A percentile compares a stretch with the other conserved stretches of the same genome.
Evolutionary conservation across 2,888 invertebrate species (phyloP).

Genomic region (Pyralis farinalis): DNA sequence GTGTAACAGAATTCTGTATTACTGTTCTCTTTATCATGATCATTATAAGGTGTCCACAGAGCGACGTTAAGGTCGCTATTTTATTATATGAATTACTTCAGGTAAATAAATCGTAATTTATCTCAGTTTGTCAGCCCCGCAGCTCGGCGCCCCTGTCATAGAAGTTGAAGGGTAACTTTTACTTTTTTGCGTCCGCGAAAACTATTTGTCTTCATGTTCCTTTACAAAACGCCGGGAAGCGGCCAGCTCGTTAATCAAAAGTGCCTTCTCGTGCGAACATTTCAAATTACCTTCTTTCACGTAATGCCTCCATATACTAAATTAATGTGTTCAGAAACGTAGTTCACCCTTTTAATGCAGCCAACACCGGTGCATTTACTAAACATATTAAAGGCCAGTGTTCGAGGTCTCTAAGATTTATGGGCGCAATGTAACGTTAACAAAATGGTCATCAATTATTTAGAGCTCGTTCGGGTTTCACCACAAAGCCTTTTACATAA

Average conservation of each 20-base stretch:
- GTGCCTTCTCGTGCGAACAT: conserved; percentile 6
- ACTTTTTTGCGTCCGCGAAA: conserved; percentile 16
- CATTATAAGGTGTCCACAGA: background rate
- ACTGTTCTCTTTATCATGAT: background rate
- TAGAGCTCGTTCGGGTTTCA: conserved; percentile 9
- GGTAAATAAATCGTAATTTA: conserved; percentile 12
- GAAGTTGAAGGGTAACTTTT: conserved; percentile 11
- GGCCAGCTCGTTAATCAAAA: conserved; percentile 28
- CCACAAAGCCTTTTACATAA: conserved; percentile 21
- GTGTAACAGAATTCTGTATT: too few species aligned
- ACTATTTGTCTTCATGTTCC: conserved; percentile 33
- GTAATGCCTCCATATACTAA: background rate
- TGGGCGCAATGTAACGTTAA: conserved; percentile 3
- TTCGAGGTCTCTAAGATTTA: conserved; percentile 4
- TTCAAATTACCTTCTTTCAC: conserved; percentile 2
- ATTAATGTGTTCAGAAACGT: conserved; percentile 3
- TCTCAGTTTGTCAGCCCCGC: conserved; percentile 16
- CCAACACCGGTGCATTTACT: conserved; percentile 1
- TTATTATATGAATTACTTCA: conserved; percentile 5
- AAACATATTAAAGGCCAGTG: conserved; percentile 3
- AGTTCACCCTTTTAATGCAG: background rate
- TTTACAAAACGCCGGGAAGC: conserved; percentile 24
- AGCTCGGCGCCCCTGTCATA: conserved; percentile 11
- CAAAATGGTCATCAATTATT: conserved; percentile 16
- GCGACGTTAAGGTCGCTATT: background rate